Conservation (phyloP, 2,888 invertebrate species). For the Philereme vetulata region DNA sequence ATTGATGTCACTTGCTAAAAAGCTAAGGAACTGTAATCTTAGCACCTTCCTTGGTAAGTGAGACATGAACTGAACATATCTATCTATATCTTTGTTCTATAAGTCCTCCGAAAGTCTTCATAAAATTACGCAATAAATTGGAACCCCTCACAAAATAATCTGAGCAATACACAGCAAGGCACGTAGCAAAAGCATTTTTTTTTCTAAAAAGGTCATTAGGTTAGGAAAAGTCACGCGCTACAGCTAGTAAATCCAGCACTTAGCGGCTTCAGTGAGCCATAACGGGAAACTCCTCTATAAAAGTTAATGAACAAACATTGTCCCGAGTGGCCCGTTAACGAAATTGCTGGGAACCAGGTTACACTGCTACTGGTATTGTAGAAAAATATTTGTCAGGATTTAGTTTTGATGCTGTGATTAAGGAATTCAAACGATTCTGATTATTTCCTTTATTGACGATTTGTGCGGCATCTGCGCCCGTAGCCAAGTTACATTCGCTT, state of each 20-base stretch:
- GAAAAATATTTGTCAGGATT: neutral
- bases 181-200: no score
- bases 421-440: neutral
- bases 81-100: no score
- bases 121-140: no score
- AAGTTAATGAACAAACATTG: constrained; percentile 42
- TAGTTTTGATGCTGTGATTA: neutral
- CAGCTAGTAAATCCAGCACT: constrained; percentile 21
- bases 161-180: no score
- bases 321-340: constrained; percentile 41
- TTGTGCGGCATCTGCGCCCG: neutral
- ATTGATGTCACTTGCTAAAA: no score
- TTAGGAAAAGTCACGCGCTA: constrained; percentile 4
- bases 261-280: constrained; percentile 29
- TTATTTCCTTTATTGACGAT: neutral
- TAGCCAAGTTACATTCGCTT: no score
- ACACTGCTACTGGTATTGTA: constrained; percentile 10
- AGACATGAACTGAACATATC: no score
- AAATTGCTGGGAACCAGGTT: constrained; percentile 25
- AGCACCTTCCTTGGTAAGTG: no score
- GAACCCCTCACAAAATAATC: no score
- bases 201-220: no score
- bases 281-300: constrained; percentile 40
- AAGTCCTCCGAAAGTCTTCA: no score
- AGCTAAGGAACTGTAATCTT: no score